phyloP scores from a whole-genome alignment of 2,113 vertebrate species.

The Empidonax alnorum region DNA sequence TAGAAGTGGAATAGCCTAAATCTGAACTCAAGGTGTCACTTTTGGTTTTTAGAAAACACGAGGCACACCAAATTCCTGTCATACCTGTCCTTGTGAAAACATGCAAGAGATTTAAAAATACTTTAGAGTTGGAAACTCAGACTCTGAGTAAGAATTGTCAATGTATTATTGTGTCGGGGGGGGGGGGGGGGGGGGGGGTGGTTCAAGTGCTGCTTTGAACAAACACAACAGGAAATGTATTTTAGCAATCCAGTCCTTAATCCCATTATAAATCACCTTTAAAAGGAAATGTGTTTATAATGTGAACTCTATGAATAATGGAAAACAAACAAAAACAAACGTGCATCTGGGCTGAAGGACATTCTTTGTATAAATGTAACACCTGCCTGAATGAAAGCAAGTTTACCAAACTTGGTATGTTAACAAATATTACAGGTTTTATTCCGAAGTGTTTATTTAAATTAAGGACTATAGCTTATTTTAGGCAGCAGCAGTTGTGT shows the following conservation, averaged over 20 bases:
- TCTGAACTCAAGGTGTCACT: background rate
- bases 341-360: background rate
- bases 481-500: background rate
- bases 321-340: constrained; percentile 28
- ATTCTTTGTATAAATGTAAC: constrained; percentile 33
- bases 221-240: constrained; percentile 23
- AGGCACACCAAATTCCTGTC: background rate
- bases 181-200: background rate
- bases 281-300: constrained; percentile 27
- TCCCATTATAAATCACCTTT: background rate
- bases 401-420: background rate
- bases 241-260: background rate
- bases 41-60: background rate
- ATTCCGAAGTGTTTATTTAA: constrained; percentile 38
- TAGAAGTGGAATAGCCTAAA: background rate
- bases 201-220: background rate
- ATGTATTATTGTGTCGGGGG: background rate
- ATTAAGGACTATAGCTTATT: background rate
- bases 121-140: background rate
- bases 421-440: background rate
- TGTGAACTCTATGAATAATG: background rate
- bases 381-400: constrained; percentile 10
- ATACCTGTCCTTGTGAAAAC: background rate
- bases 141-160: background rate
- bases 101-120: background rate